Conservation (phyloP, 2,888 invertebrate genomes). For the Metellina segmentata region DNA sequence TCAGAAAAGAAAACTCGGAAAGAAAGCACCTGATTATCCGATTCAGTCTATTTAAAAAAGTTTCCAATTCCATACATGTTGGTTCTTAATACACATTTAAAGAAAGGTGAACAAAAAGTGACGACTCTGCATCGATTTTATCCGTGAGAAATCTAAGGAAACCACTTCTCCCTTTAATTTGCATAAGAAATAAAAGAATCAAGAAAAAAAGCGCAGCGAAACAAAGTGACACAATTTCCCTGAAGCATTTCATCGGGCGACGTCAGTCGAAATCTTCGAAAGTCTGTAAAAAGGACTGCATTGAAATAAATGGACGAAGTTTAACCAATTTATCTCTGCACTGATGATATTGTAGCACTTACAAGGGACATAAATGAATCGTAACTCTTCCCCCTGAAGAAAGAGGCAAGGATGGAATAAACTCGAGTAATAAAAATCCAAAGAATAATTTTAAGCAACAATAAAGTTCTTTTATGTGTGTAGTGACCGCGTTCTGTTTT, state of each 20-base stretch:
- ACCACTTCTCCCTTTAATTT: constrained; percentile 45
- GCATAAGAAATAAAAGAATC: constrained; percentile 20
- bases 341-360: constrained; percentile 35
- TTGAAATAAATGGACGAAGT: constrained; percentile 46
- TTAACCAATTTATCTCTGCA: constrained; percentile 41
- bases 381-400: not conserved
- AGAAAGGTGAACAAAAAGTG: not conserved
- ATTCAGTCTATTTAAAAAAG: not conserved
- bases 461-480: constrained; percentile 1
- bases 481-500: not conserved
- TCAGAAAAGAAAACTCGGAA: not conserved
- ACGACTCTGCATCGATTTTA: not conserved
- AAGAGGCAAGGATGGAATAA: not conserved
- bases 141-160: constrained; percentile 21
- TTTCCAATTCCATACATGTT: not conserved
- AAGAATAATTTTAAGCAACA: not conserved
- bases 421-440: not conserved
- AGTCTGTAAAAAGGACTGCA: constrained; percentile 18
- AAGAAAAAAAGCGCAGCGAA: constrained; percentile 19
- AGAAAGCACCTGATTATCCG: not conserved
- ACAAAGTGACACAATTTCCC: constrained; percentile 51
- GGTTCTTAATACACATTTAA: not conserved
- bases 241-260: constrained; percentile 31
- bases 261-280: not conserved
- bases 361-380: constrained; percentile 29